phyloP scores from a whole-genome alignment of 2,113 vertebrate species.

The Phoxinus phoxinus region DNA sequence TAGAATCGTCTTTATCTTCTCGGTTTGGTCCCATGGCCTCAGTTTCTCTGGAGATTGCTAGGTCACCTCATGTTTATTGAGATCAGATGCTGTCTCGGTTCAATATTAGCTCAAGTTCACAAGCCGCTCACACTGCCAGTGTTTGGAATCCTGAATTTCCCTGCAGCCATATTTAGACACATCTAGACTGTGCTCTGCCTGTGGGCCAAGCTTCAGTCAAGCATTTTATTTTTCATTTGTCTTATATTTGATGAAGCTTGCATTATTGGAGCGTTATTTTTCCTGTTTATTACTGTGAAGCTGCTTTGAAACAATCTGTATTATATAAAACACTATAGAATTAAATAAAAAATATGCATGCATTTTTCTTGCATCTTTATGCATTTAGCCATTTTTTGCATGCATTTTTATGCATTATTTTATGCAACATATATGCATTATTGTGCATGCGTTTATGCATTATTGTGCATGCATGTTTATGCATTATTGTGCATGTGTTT shows the following conservation, averaged over 20 bases:
- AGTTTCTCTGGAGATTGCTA: neutral
- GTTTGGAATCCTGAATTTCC: constrained; percentile 50
- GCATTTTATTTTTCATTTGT: neutral
- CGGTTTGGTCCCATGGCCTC: neutral
- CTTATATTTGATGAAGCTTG: too few relatives aligned
- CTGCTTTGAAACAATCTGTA: too few relatives aligned
- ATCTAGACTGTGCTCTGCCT: neutral
- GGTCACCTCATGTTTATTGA: constrained; percentile 9
- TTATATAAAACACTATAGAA: too few relatives aligned
- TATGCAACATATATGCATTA: neutral
- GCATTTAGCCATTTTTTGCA: neutral
- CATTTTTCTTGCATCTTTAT: neutral
- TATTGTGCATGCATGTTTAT: too few relatives aligned
- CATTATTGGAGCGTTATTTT: too few relatives aligned
- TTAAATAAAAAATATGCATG: too few relatives aligned
- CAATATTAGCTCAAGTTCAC: constrained; percentile 66
- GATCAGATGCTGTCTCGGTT: constrained; percentile 43
- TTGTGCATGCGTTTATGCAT: neutral
- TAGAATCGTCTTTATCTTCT: neutral
- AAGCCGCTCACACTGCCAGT: constrained; percentile 46
- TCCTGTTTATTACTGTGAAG: too few relatives aligned
- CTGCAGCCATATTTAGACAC: constrained; percentile 36
- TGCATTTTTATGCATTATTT: neutral
- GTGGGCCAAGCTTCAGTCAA: neutral
- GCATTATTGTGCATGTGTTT: too few relatives aligned